These are phyloP conservation scores for Galerucella calmariensis DNA, from an alignment of 2,888 invertebrate genomes.

Conservation along the genomic window DNA sequence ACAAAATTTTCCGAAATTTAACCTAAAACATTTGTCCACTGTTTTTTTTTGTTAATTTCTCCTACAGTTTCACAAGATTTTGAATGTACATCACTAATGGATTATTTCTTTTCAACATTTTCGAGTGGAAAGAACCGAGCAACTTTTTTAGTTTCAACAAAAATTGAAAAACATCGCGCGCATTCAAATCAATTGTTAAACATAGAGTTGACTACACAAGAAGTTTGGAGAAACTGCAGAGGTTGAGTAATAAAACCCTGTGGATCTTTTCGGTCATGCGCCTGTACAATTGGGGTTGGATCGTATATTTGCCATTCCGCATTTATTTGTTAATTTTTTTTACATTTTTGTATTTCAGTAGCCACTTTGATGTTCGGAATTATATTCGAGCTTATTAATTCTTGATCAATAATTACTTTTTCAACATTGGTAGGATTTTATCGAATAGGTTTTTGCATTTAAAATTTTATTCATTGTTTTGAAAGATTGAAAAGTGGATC, in stretches of 20 bases:
- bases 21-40: neutral
- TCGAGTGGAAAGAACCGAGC: neutral
- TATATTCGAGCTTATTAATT: conserved; percentile 11
- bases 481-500: no score
- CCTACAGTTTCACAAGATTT: neutral
- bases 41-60: neutral
- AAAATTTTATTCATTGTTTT: no score
- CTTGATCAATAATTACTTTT: conserved; percentile 7
- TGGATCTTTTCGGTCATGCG: conserved; percentile 51
- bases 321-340: conserved; percentile 49
- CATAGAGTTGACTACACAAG: conserved; percentile 34
- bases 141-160: neutral
- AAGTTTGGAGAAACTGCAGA: conserved; percentile 54
- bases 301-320: conserved; percentile 53
- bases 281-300: conserved; percentile 41
- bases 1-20: neutral
- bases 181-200: conserved; percentile 13
- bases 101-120: neutral
- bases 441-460: neutral
- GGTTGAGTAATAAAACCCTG: conserved; percentile 53
- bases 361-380: conserved; percentile 14
- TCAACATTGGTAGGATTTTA: neutral
- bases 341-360: conserved; percentile 28
- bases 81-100: neutral
- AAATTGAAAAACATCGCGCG: conserved; percentile 24